Percentiles rank a stretch among this genome's conserved stretches.
These are phyloP conservation scores for Drosophila limbata DNA, from an alignment of 2,888 invertebrate species.

Conservation along the genomic window DNA sequence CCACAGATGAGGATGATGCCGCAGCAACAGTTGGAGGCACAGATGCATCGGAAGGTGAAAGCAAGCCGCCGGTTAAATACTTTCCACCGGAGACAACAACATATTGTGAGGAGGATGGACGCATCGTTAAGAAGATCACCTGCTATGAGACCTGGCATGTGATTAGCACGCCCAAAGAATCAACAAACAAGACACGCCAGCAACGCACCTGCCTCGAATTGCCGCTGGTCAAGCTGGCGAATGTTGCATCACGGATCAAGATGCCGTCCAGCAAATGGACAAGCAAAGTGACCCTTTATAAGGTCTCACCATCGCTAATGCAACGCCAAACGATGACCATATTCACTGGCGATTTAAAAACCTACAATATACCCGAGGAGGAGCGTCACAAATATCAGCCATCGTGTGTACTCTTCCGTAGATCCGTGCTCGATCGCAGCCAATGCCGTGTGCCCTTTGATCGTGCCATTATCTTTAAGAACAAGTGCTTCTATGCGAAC, in stretches of 20 bases:
- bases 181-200: constrained; percentile 50
- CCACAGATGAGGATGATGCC: constrained; percentile 10
- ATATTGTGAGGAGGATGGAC: constrained; percentile 83
- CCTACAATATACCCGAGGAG: constrained; percentile 82
- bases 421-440: constrained; percentile 73
- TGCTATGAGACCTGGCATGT: constrained; percentile 86
- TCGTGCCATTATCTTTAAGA: constrained; percentile 85
- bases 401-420: constrained; percentile 84
- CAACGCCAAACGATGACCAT: constrained; percentile 72
- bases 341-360: constrained; percentile 83
- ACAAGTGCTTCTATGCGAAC: constrained; percentile 84
- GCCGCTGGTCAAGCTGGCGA: constrained; percentile 83
- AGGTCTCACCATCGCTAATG: constrained; percentile 72
- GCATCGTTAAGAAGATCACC: constrained; percentile 85
- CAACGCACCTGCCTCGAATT: constrained; percentile 81
- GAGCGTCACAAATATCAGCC: constrained; percentile 84
- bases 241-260: constrained; percentile 75
- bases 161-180: constrained; percentile 78
- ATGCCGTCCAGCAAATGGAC: constrained; percentile 83
- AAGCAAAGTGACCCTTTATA: constrained; percentile 84
- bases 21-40: constrained; percentile 14
- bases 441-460: constrained; percentile 83
- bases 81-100: constrained; percentile 82
- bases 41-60: constrained; percentile 1
- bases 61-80: constrained; percentile 35